phyloP scores from a whole-genome alignment of 2,888 invertebrate genomes.

The Camptogramma bilineatum region DNA sequence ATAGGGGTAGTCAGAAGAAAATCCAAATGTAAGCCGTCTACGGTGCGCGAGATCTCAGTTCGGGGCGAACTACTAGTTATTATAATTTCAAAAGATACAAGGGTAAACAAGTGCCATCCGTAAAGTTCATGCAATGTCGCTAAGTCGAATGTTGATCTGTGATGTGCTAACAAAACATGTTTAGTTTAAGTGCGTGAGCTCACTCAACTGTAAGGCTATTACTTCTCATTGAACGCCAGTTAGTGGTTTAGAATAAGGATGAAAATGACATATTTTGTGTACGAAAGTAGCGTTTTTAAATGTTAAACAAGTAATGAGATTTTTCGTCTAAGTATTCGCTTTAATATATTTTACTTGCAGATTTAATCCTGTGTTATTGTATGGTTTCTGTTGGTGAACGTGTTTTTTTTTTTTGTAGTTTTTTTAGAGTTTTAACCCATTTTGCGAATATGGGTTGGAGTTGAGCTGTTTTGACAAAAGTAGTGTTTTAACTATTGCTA shows the following conservation, averaged over 20 bases:
- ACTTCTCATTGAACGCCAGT: slow-evolving; percentile 42
- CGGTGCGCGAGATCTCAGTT: no score
- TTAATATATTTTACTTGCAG: slow-evolving; percentile 73
- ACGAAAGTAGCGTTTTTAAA: slow-evolving; percentile 59
- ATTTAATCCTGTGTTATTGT: slow-evolving; percentile 70
- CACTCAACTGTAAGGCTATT: slow-evolving; percentile 51
- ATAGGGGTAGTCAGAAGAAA: no score
- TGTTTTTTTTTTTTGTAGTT: slow-evolving; percentile 58
- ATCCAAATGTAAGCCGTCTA: no score
- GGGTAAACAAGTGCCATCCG: slow-evolving; percentile 2
- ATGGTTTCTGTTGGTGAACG: slow-evolving; percentile 63
- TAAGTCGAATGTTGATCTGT: slow-evolving; percentile 70
- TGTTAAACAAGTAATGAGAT: slow-evolving; percentile 52
- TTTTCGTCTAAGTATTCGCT: slow-evolving; percentile 69
- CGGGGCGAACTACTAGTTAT: no score
- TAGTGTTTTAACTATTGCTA: slow-evolving; percentile 32
- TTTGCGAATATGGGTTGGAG: slow-evolving; percentile 35
- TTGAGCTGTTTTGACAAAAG: slow-evolving; percentile 40
- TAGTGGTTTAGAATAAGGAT: slow-evolving; percentile 54
- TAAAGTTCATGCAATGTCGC: slow-evolving; percentile 62
- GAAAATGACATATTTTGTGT: slow-evolving; percentile 83
- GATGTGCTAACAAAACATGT: slow-evolving; percentile 75
- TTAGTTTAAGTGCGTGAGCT: slow-evolving; percentile 48
- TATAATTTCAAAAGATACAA: no score
- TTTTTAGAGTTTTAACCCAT: slow-evolving; percentile 19